Percentiles rank a stretch among this genome's conserved stretches.
phyloP scores from a whole-genome alignment of 2,888 invertebrate genomes.

The Acheta domesticus region DNA sequence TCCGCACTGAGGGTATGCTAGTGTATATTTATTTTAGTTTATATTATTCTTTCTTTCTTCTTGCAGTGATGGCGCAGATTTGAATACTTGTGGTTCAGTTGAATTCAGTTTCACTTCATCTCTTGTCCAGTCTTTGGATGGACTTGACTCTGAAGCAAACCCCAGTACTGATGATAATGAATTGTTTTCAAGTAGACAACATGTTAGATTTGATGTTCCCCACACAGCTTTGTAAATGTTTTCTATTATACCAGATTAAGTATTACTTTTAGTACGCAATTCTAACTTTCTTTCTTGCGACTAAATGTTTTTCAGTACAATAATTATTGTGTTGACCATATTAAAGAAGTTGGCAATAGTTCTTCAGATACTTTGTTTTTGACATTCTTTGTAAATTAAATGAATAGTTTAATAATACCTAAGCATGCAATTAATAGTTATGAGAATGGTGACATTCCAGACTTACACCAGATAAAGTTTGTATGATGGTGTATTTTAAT shows the following conservation, averaged over 20 bases:
- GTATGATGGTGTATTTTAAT: no score
- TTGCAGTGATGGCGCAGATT: conserved; percentile 29
- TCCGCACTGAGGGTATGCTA: no score
- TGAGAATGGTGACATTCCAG: no score
- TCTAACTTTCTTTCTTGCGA: background rate
- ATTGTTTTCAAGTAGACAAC: background rate
- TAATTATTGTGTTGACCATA: background rate
- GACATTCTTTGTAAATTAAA: no score
- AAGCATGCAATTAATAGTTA: no score
- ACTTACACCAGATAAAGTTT: no score
- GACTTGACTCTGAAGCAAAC: background rate
- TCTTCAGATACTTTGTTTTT: no score
- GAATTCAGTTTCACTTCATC: conserved; percentile 58
- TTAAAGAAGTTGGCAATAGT: background rate
- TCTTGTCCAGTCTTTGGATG: conserved; percentile 51
- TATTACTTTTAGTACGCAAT: no score
- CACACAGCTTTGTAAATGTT: background rate
- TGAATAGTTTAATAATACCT: no score
- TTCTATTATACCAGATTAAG: background rate
- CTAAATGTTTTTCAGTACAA: background rate
- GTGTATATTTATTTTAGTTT: no score
- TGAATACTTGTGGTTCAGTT: conserved; percentile 20
- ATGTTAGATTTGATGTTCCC: background rate
- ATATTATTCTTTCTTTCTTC: background rate
- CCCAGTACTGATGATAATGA: conserved; percentile 18